These are phyloP conservation scores for Prunella strophiata DNA, from an alignment of 2,797 vertebrate species.

Conservation along the genomic window DNA sequence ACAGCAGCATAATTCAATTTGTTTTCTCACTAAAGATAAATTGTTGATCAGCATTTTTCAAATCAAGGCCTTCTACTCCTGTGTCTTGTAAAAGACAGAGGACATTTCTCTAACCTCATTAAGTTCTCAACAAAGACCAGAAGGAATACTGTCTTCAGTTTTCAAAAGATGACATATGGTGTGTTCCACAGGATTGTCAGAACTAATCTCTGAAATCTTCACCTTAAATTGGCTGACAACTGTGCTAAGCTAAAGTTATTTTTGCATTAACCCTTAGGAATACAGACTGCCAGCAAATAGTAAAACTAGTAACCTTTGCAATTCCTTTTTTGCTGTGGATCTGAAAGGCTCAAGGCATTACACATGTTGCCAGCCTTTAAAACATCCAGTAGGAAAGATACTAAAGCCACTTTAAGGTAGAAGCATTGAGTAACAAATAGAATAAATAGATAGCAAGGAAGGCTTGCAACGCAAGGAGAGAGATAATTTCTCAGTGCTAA, in stretches of 20 bases:
- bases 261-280: slow-evolving; percentile 65
- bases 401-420: background rate
- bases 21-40: slow-evolving; percentile 17
- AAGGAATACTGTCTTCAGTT: slow-evolving; percentile 59
- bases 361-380: background rate
- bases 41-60: slow-evolving; percentile 33
- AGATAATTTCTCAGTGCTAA: background rate
- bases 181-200: slow-evolving; percentile 69
- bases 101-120: slow-evolving; percentile 67
- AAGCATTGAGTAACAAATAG: background rate
- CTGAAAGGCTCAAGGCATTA: slow-evolving; percentile 33
- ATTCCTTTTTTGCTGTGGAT: slow-evolving; percentile 18
- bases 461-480: background rate
- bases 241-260: slow-evolving; percentile 54
- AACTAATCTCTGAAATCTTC: slow-evolving; percentile 68
- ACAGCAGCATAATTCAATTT: slow-evolving; percentile 36
- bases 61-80: slow-evolving; percentile 9
- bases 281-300: slow-evolving; percentile 34
- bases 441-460: background rate
- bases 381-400: background rate
- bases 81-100: slow-evolving; percentile 38
- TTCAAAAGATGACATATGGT: slow-evolving; percentile 70
- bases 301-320: slow-evolving; percentile 25
- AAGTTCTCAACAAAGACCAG: slow-evolving; percentile 67
- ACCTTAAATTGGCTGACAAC: slow-evolving; percentile 69